These are phyloP conservation scores for Pelochelys cantorii DNA, from an alignment of 2,797 vertebrate genomes.

Conservation along the genomic window DNA sequence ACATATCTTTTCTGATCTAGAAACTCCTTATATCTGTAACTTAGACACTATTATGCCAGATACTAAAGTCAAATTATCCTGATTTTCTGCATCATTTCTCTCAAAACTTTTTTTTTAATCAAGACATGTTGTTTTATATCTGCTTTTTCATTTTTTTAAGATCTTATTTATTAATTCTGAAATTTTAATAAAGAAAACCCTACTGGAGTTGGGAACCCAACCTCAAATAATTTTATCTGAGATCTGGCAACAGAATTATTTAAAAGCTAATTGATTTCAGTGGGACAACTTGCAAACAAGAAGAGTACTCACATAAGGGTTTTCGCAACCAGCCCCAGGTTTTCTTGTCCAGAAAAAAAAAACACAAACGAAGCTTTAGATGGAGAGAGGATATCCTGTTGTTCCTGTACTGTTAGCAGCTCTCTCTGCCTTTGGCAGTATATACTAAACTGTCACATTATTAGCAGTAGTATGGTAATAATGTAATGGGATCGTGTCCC, in stretches of 20 bases:
- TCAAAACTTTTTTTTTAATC: background rate
- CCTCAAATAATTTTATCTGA: background rate
- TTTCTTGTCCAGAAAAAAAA: background rate
- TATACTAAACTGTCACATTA: background rate
- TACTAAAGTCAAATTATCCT: background rate
- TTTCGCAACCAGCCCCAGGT: background rate
- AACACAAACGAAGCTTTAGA: background rate
- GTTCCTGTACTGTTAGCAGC: background rate
- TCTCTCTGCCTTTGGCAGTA: background rate
- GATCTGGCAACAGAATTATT: background rate
- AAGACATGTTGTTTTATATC: background rate
- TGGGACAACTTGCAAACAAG: background rate
- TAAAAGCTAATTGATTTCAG: background rate
- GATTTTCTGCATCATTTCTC: background rate
- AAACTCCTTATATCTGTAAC: background rate
- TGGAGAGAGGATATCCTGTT: background rate
- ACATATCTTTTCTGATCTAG: slow-evolving; percentile 3
- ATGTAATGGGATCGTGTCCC: background rate
- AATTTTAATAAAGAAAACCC: background rate
- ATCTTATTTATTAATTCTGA: background rate
- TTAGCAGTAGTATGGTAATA: background rate
- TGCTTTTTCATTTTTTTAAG: background rate
- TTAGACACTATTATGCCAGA: background rate
- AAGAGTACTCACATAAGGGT: background rate
- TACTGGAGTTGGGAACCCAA: background rate